phyloP scores from a whole-genome alignment of 2,888 invertebrate genomes.

The Leptogaster cylindrica region DNA sequence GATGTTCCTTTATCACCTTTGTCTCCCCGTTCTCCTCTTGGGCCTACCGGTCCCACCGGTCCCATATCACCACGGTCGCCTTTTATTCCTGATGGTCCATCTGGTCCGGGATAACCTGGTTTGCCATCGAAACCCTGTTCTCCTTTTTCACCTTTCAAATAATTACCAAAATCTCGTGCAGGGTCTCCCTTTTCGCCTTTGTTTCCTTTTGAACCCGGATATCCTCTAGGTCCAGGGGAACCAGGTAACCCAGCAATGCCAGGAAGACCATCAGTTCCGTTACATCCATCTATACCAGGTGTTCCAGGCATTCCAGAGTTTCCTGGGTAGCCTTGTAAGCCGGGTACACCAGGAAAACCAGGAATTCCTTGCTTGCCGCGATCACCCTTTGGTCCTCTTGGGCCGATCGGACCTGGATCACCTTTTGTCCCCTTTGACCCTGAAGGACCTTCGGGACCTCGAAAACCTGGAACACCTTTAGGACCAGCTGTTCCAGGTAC shows the following conservation, averaged over 20 bases:
- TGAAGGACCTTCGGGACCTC: slow-evolving; percentile 82
- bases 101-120: slow-evolving; percentile 56
- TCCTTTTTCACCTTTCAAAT: slow-evolving; percentile 84
- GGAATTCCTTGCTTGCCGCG: slow-evolving; percentile 85
- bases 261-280: slow-evolving; percentile 87
- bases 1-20: slow-evolving; percentile 74
- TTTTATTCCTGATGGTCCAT: slow-evolving; percentile 70
- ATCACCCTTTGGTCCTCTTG: slow-evolving; percentile 83
- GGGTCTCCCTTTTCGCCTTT: slow-evolving; percentile 82
- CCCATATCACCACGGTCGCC: slow-evolving; percentile 70
- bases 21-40: slow-evolving; percentile 76
- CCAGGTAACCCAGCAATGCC: slow-evolving; percentile 76
- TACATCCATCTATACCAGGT: slow-evolving; percentile 92
- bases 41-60: slow-evolving; percentile 64
- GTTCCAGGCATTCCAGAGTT: slow-evolving; percentile 74
- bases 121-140: slow-evolving; percentile 66
- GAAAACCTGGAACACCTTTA: slow-evolving; percentile 79
- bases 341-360: slow-evolving; percentile 78
- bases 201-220: slow-evolving; percentile 61
- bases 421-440: slow-evolving; percentile 91
- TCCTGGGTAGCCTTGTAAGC: slow-evolving; percentile 65
- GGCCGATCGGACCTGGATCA: slow-evolving; percentile 81
- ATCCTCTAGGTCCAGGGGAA: slow-evolving; percentile 77
- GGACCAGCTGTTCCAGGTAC: slow-evolving; percentile 73
- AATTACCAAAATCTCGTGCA: slow-evolving; percentile 64